Conservation (phyloP, 1,140 invertebrate genomes). For the Paraescarpia echinospica region DNA sequence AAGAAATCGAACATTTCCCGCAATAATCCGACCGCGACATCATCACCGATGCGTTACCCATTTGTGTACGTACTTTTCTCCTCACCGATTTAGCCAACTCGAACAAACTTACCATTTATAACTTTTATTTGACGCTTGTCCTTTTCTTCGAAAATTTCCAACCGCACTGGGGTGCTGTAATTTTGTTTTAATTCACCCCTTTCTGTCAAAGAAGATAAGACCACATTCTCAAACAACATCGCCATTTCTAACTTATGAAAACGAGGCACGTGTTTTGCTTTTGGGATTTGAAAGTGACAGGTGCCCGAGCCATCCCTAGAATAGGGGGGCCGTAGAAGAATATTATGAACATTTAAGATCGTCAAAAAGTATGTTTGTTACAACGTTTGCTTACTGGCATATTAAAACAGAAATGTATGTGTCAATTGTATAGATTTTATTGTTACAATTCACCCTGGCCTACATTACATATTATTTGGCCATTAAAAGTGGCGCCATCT, state of each 20-base stretch:
- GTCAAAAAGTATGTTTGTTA: not conserved
- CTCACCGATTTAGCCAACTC: not conserved
- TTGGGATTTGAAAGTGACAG: not conserved
- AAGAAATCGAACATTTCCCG: not conserved
- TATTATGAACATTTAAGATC: not conserved
- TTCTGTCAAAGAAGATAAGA: slow-evolving; percentile 42
- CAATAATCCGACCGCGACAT: not conserved
- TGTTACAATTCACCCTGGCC: not conserved
- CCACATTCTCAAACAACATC: slow-evolving; percentile 55
- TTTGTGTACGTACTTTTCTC: not conserved
- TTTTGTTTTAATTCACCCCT: slow-evolving; percentile 38
- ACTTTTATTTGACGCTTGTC: not conserved
- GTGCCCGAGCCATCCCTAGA: not conserved
- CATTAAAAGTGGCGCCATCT: not conserved
- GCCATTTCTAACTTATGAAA: slow-evolving; percentile 42
- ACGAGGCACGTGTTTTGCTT: slow-evolving; percentile 14
- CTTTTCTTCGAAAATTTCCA: slow-evolving; percentile 10
- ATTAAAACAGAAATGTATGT: not conserved
- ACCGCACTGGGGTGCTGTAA: slow-evolving; percentile 6
- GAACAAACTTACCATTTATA: not conserved
- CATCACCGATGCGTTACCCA: not conserved
- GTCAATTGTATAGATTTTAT: not conserved
- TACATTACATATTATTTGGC: not conserved
- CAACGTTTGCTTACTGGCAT: not conserved
- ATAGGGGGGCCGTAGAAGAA: not conserved